Percentiles rank a stretch among this genome's conserved stretches.
Evolutionary conservation across 2,797 vertebrate species (phyloP).

Genomic region (Eospalax fontanierii): DNA sequence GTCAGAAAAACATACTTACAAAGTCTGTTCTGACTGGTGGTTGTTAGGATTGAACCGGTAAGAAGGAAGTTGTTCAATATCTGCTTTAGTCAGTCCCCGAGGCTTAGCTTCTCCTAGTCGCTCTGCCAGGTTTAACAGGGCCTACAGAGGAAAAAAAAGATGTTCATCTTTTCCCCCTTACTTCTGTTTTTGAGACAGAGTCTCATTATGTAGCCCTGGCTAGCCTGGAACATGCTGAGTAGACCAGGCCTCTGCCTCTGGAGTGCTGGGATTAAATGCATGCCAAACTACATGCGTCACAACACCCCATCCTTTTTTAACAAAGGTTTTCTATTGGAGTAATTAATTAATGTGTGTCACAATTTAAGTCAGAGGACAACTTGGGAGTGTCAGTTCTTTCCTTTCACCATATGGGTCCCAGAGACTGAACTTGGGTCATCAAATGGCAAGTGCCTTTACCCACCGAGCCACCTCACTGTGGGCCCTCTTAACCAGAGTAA

Average conservation of each 20-base stretch:
- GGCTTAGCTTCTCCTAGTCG: conserved; percentile 98
- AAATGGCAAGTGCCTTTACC: neutral
- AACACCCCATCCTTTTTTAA: no score
- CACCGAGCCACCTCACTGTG: neutral
- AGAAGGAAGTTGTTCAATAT: conserved; percentile 98
- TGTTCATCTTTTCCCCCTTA: conserved; percentile 39
- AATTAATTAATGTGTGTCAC: neutral
- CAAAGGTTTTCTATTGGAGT: neutral
- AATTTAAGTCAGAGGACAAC: neutral
- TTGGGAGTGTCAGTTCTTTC: neutral
- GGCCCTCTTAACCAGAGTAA: neutral
- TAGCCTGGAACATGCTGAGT: no score
- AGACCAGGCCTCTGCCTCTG: no score
- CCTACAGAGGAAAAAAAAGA: conserved; percentile 88
- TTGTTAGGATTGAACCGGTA: conserved; percentile 99
- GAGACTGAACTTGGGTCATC: neutral
- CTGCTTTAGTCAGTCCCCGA: conserved; percentile 96
- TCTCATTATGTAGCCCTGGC: no score
- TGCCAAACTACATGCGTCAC: no score
- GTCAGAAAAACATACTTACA: conserved; percentile 91
- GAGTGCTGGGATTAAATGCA: no score
- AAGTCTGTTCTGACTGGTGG: conserved; percentile 98
- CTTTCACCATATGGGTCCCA: neutral
- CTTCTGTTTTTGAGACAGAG: neutral
- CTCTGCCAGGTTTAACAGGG: conserved; percentile 97